Evolutionary conservation across 2,797 vertebrate species (phyloP).

Genomic region (Falco peregrinus): DNA sequence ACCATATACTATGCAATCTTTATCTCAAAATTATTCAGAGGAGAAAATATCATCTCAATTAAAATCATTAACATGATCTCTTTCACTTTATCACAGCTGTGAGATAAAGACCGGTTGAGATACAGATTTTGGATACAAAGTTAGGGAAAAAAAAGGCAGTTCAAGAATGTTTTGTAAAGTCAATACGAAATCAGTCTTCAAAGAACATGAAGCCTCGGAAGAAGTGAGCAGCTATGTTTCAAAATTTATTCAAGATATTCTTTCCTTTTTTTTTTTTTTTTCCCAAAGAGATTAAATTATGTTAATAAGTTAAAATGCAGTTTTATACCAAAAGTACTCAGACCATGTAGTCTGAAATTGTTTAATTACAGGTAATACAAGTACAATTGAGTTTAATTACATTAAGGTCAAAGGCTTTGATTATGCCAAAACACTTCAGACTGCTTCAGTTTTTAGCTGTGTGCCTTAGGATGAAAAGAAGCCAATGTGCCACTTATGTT

Average conservation of each 20-base stretch:
- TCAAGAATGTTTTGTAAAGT: neutral
- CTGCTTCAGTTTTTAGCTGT: neutral
- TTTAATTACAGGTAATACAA: neutral
- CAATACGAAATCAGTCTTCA: neutral
- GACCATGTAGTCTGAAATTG: neutral
- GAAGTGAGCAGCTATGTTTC: neutral
- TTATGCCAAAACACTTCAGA: neutral
- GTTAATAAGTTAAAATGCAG: neutral
- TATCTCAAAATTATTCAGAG: slow-evolving; percentile 60
- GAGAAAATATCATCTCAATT: slow-evolving; percentile 56
- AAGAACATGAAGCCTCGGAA: neutral
- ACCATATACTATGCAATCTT: slow-evolving; percentile 16
- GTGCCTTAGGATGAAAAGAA: neutral
- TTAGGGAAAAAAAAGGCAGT: neutral
- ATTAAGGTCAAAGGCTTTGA: neutral
- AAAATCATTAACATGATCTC: slow-evolving; percentile 60
- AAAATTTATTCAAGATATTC: neutral
- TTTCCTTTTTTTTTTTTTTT: neutral
- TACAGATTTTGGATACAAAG: neutral
- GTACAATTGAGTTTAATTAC: neutral
- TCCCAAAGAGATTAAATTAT: neutral
- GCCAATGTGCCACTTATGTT: neutral
- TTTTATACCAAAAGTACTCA: neutral
- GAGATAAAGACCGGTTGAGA: slow-evolving; percentile 47
- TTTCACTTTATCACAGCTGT: slow-evolving; percentile 27